phyloP scores from a whole-genome alignment of 2,888 invertebrate species.

The Ischnura elegans region DNA sequence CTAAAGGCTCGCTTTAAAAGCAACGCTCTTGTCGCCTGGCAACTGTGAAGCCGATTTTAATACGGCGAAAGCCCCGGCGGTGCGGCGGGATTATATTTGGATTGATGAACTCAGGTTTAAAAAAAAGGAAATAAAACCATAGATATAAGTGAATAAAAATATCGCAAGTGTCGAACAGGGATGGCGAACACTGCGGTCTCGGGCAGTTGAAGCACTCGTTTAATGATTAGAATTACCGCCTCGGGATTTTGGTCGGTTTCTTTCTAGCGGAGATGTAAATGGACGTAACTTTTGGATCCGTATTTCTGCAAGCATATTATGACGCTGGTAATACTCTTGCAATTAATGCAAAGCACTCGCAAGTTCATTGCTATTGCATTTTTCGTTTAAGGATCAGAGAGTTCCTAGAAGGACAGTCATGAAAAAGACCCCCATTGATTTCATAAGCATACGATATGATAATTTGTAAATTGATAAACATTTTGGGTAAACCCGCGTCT shows the following conservation, averaged over 20 bases:
- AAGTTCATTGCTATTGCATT: too few relatives aligned
- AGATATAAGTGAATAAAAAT: background rate
- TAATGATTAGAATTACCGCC: conserved; percentile 51
- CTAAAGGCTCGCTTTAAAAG: conserved; percentile 20
- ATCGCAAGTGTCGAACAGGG: background rate
- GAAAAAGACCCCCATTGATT: too few relatives aligned
- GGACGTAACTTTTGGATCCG: background rate
- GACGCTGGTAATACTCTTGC: background rate
- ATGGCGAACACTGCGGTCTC: conserved; percentile 11
- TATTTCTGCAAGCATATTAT: background rate
- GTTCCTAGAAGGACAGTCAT: too few relatives aligned
- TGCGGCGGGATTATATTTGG: conserved; percentile 52
- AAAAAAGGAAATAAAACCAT: background rate
- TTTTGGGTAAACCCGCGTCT: too few relatives aligned
- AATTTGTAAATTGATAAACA: too few relatives aligned
- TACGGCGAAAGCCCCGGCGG: conserved; percentile 6
- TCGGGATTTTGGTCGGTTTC: conserved; percentile 1
- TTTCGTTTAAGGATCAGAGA: too few relatives aligned
- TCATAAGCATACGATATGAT: too few relatives aligned
- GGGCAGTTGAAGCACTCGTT: conserved; percentile 9
- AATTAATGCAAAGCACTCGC: background rate
- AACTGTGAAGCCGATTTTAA: conserved; percentile 19
- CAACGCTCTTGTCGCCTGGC: background rate
- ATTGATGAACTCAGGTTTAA: conserved; percentile 51
- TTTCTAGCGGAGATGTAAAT: background rate